Evolutionary conservation across 2,797 vertebrate genomes (phyloP).

Genomic region (Girardinus metallicus): DNA sequence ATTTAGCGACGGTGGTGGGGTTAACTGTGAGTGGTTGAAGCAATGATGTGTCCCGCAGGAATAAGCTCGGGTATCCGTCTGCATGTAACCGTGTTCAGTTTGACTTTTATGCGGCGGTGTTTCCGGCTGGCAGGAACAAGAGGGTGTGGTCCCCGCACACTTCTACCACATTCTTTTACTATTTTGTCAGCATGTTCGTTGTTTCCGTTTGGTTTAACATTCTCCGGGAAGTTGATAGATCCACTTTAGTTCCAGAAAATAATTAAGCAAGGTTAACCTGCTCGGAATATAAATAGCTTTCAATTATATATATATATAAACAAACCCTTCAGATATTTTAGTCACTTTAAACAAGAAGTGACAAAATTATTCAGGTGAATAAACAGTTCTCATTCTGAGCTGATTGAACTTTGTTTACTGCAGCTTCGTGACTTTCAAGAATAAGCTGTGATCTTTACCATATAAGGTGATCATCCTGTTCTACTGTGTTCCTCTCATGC

Average conservation of each 20-base stretch:
- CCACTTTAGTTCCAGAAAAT: background rate
- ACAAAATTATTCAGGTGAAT: background rate
- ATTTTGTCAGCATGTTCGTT: background rate
- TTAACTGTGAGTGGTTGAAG: background rate
- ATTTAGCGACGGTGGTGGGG: background rate
- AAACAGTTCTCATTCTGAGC: background rate
- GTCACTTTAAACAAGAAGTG: background rate
- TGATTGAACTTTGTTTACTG: background rate
- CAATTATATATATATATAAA: background rate
- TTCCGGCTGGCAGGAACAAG: background rate
- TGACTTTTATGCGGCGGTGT: background rate
- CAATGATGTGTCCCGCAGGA: background rate
- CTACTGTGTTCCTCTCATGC: background rate
- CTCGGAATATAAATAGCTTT: background rate
- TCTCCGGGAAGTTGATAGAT: background rate
- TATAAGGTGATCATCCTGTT: conserved; percentile 1
- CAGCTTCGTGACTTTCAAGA: background rate
- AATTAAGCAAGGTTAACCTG: background rate
- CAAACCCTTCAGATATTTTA: background rate
- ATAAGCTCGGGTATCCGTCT: background rate
- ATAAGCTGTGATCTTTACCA: background rate
- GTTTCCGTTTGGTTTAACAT: background rate
- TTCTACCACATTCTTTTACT: background rate
- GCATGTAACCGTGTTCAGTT: background rate
- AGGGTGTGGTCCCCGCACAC: background rate